Evolutionary conservation across 2,797 vertebrate species (phyloP).

Genomic region (Gymnothorax javanicus): DNA sequence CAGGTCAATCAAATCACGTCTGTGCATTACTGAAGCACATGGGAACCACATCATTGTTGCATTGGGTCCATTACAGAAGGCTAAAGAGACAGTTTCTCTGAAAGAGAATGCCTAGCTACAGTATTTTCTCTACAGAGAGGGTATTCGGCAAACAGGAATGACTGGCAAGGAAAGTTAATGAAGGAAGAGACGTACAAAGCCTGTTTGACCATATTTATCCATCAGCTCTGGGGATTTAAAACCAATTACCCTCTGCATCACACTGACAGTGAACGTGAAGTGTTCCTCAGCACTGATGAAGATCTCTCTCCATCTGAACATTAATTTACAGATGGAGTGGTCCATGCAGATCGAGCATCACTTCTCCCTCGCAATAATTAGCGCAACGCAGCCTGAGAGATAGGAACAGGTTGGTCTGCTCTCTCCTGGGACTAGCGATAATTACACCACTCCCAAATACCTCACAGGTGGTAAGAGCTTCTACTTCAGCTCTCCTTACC

Average conservation of each 20-base stretch:
- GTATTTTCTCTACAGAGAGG: not conserved
- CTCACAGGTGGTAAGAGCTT: constrained; percentile 43
- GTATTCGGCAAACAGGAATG: not conserved
- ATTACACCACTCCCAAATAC: constrained; percentile 49
- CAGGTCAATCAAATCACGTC: not conserved
- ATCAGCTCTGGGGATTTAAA: not conserved
- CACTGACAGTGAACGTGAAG: not conserved
- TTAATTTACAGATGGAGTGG: constrained; percentile 31
- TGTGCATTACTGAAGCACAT: not conserved
- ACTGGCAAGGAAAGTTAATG: not conserved
- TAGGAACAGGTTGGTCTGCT: constrained; percentile 45
- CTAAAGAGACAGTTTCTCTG: not conserved
- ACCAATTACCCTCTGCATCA: constrained; percentile 20
- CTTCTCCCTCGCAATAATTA: constrained; percentile 49
- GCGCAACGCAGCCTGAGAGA: constrained; percentile 43
- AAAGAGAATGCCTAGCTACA: not conserved
- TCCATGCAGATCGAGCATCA: constrained; percentile 19
- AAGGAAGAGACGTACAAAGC: not conserved
- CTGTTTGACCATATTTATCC: not conserved
- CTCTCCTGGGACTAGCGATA: constrained; percentile 49
- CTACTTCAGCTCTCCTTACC: constrained; percentile 26
- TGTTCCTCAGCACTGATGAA: not conserved
- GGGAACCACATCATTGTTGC: not conserved
- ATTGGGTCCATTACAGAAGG: not conserved
- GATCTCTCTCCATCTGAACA: constrained; percentile 8